Evolutionary conservation across 2,797 vertebrate genomes (phyloP), one percentile per base, ranked within the genome.

Genomic region (Tangara arthus): DNA sequence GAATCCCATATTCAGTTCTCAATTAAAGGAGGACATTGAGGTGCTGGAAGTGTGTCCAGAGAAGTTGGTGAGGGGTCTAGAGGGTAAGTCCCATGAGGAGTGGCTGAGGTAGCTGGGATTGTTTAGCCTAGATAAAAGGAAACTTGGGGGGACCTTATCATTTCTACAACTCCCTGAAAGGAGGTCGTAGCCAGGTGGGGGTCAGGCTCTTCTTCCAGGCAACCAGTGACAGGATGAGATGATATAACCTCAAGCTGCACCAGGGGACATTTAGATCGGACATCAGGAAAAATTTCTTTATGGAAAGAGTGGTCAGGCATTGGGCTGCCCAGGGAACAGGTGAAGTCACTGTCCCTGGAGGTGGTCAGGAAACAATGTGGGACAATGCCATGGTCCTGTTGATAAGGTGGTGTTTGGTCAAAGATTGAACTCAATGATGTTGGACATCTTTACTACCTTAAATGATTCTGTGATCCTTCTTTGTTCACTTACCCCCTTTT

Each of bases 181-280:
- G 59, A 52, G 5, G 11, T 27, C 0, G 0, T 52, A 52, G 30
- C 39, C 30, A 23, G 7, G 2, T n/a, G 15, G 26, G 26, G 8
- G 6, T 52, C 8, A 8, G 30, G 18, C 26, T 78, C 44, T 71
- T 82, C 24, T 59, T 27, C 26, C 46, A 32, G 21, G 34, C 18
- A 41, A 1, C 17, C 3, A 39, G 49, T 0, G 0, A 11, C 24
- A 44, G n/a, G 4, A 22, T 21, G 18, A 64, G 44, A 32, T n/a
- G 21, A 20, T 44, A 19, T 15, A 65, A 52, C 11, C 34, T 65
- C 46, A 47, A 11, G 13, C 9, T 65, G 18, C 18, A 28, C 8
- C 8, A 59, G 32, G 9, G 12, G 11, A 18, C 6, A 34, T 65
- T 53, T 44, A 41, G 39, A 8, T 18, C 52, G 13, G 26, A 53